Percentiles rank a stretch among this genome's conserved stretches.
phyloP scores from a whole-genome alignment of 2,113 vertebrate genomes.

The Accipiter cooperii region DNA sequence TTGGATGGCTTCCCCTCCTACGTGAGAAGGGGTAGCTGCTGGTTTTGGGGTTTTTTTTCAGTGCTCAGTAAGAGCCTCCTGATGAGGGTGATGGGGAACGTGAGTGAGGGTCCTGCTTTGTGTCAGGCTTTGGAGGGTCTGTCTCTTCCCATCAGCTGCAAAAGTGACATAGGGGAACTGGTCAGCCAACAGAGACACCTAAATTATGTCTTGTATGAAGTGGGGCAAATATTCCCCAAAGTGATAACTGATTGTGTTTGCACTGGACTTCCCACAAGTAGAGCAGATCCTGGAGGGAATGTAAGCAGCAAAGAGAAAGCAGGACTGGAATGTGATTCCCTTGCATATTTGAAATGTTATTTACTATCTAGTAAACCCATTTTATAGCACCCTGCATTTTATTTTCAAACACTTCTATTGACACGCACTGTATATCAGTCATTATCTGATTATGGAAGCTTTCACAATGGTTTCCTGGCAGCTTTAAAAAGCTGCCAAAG shows the following conservation, averaged over 20 bases:
- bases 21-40: not conserved
- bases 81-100: not conserved
- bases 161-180: not conserved
- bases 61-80: not conserved
- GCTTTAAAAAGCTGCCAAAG: slow-evolving; percentile 45
- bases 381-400: slow-evolving; percentile 48
- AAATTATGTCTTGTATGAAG: not conserved
- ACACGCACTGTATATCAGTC: slow-evolving; percentile 40
- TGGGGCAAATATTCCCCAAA: not conserved
- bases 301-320: not conserved
- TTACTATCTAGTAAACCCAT: slow-evolving; percentile 48
- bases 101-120: not conserved
- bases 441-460: slow-evolving; percentile 48
- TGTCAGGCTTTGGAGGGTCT: not conserved
- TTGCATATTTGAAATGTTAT: slow-evolving; percentile 51
- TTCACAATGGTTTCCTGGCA: slow-evolving; percentile 42
- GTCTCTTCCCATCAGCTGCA: not conserved
- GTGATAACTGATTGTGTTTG: not conserved
- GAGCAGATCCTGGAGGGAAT: not conserved
- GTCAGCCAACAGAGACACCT: not conserved
- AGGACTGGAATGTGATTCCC: slow-evolving; percentile 30
- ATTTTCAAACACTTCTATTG: slow-evolving; percentile 27
- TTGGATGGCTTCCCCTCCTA: not conserved
- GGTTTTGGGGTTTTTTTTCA: not conserved
- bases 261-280: not conserved